These are phyloP conservation scores for Pristionchus japonicus DNA, from an alignment of 2,888 invertebrate species.

Conservation along the genomic window DNA sequence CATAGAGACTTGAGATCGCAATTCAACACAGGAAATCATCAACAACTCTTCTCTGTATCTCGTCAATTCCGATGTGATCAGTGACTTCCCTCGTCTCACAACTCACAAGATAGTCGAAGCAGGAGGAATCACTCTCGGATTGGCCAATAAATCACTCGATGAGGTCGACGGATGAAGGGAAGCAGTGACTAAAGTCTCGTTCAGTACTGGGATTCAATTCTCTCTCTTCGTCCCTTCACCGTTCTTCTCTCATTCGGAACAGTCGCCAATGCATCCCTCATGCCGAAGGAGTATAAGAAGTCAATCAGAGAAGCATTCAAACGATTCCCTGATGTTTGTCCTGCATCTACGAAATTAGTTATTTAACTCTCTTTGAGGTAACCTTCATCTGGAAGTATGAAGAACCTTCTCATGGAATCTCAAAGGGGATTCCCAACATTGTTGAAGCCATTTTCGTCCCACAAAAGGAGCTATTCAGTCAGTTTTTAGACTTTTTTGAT, in stretches of 20 bases:
- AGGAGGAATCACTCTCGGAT: slow-evolving; percentile 6
- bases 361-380: slow-evolving; percentile 32
- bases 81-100: slow-evolving; percentile 22
- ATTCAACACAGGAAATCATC: background rate
- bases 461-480: slow-evolving; percentile 47
- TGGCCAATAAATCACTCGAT: background rate
- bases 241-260: slow-evolving; percentile 45
- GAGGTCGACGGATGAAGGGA: background rate
- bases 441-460: slow-evolving; percentile 42
- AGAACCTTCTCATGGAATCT: slow-evolving; percentile 1
- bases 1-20: background rate
- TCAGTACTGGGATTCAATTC: slow-evolving; percentile 6
- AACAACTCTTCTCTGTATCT: background rate
- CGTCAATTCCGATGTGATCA: slow-evolving; percentile 30
- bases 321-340: slow-evolving; percentile 40
- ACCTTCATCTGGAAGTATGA: slow-evolving; percentile 50
- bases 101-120: background rate
- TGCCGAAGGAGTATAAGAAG: slow-evolving; percentile 40
- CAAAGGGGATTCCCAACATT: slow-evolving; percentile 43
- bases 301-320: slow-evolving; percentile 45
- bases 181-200: background rate
- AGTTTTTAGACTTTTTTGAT: slow-evolving; percentile 44
- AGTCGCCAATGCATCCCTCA: slow-evolving; percentile 11
- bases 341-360: no score
- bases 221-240: slow-evolving; percentile 8